A percentile compares a stretch with the other conserved stretches of the same genome.
Evolutionary conservation across 1,140 invertebrate species (phyloP).

Genomic region (Diorhabda elongata): DNA sequence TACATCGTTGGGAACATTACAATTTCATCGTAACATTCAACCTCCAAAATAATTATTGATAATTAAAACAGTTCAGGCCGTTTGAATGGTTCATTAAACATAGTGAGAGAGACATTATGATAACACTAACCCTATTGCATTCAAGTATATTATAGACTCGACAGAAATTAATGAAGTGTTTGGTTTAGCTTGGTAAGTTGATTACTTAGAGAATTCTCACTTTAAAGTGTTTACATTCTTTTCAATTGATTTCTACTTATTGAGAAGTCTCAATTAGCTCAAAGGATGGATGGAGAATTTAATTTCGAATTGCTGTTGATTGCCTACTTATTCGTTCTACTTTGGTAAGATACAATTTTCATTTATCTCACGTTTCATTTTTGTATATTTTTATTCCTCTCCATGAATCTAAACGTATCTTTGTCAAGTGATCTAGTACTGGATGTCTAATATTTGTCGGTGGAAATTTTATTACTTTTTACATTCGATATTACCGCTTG

Average conservation of each 20-base stretch:
- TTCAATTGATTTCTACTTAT: neutral
- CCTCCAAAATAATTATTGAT: slow-evolving; percentile 1
- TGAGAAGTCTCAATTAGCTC: no score
- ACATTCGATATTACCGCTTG: no score
- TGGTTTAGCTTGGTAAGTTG: neutral
- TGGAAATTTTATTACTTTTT: no score
- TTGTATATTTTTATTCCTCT: no score
- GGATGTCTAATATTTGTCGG: no score
- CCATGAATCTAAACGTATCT: no score
- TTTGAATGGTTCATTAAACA: slow-evolving; percentile 1
- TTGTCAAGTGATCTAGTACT: no score
- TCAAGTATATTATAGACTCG: neutral
- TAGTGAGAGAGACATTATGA: neutral
- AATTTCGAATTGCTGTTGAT: no score
- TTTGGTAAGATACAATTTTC: no score
- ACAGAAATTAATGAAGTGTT: neutral
- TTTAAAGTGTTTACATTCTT: neutral
- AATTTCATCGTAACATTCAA: neutral
- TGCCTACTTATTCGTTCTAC: no score
- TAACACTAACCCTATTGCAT: neutral
- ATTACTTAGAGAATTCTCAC: neutral
- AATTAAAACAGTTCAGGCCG: neutral
- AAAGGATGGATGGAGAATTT: no score
- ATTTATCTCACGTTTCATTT: no score
- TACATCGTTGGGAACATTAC: neutral